Evolutionary conservation across 2,888 invertebrate species (phyloP).

Genomic region (Athalia circularis): DNA sequence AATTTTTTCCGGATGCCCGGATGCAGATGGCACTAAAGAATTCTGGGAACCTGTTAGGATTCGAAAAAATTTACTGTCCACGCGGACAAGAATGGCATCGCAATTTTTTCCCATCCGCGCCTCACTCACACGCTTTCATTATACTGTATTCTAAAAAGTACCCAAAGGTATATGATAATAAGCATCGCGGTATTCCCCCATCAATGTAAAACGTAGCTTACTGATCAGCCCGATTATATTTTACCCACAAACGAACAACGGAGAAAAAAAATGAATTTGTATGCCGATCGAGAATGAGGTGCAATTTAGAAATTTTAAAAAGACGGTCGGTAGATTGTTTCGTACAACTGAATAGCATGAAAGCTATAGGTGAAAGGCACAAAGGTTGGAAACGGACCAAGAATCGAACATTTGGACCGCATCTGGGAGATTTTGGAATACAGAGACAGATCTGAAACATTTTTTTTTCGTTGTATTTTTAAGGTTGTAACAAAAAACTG

Average conservation of each 20-base stretch:
- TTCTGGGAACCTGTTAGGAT: conserved; percentile 11
- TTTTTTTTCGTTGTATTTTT: too few species aligned
- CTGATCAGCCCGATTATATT: neutral
- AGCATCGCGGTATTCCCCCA: neutral
- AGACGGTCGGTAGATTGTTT: conserved; percentile 21
- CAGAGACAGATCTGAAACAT: neutral
- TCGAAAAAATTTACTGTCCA: neutral
- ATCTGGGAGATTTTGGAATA: neutral
- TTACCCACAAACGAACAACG: conserved; percentile 9
- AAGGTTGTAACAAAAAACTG: too few species aligned
- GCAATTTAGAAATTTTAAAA: conserved; percentile 31
- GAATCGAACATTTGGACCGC: conserved; percentile 29
- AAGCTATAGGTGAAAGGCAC: conserved; percentile 40
- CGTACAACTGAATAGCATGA: conserved; percentile 16
- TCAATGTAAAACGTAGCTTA: too few species aligned
- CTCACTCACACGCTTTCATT: too few species aligned
- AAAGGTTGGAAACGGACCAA: conserved; percentile 22
- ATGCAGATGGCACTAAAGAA: neutral
- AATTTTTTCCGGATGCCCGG: conserved; percentile 29
- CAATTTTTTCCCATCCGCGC: neutral
- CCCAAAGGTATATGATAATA: too few species aligned
- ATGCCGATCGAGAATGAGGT: conserved; percentile 28
- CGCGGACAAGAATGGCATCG: neutral
- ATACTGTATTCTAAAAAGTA: too few species aligned
- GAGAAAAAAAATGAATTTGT: conserved; percentile 25